Percentiles rank a stretch among this genome's conserved stretches.
Conservation (phyloP, 2,113 vertebrate genomes). For the Anoura caudifer region DNA sequence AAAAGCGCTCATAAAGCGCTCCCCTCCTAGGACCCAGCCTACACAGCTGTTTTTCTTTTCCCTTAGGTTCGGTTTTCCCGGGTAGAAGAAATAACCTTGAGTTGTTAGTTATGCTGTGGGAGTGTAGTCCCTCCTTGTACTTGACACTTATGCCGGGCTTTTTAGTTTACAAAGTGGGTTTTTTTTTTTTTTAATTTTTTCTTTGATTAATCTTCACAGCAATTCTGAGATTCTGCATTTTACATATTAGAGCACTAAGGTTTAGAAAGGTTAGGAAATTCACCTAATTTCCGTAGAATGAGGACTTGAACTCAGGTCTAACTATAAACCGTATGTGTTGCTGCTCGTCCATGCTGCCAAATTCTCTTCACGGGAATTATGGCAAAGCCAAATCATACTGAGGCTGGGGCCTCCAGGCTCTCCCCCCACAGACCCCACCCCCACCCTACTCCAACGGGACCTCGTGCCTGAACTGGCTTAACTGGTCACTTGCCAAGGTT, state of each 20-base stretch:
- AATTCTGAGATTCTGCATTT: slow-evolving; percentile 29
- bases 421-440: background rate
- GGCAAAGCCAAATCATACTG: background rate
- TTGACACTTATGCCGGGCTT: background rate
- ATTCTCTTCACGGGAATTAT: background rate
- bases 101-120: slow-evolving; percentile 41
- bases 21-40: slow-evolving; percentile 62
- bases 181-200: slow-evolving; percentile 4
- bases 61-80: slow-evolving; percentile 62
- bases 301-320: slow-evolving; percentile 30
- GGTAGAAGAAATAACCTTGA: slow-evolving; percentile 45
- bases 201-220: slow-evolving; percentile 11
- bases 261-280: slow-evolving; percentile 25
- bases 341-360: background rate
- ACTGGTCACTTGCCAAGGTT: background rate
- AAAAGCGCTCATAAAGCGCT: slow-evolving; percentile 60
- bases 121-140: slow-evolving; percentile 36
- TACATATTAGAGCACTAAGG: background rate
- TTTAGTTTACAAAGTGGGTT: slow-evolving; percentile 13
- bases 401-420: background rate
- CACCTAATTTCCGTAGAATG: background rate
- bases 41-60: slow-evolving; percentile 71
- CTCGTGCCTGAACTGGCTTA: background rate
- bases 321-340: background rate
- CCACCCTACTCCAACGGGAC: background rate